These are phyloP conservation scores for Diprion similis DNA, from an alignment of 1,140 invertebrate genomes.

Conservation along the genomic window DNA sequence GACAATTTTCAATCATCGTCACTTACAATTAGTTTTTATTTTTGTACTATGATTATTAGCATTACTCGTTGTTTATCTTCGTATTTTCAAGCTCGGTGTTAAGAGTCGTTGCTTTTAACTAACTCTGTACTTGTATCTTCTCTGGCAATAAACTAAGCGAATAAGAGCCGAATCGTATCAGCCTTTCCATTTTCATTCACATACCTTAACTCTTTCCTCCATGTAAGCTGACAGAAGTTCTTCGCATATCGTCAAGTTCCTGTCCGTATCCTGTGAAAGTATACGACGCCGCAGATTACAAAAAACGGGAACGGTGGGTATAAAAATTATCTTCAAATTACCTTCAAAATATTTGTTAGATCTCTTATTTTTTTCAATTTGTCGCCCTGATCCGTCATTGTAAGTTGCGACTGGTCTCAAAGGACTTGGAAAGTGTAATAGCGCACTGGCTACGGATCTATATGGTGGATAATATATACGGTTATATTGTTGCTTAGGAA, in stretches of 20 bases:
- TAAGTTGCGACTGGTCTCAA: background rate
- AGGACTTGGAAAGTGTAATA: background rate
- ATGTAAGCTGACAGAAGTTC: conserved; percentile 44
- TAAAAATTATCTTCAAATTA: conserved; percentile 22
- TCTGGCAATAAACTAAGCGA: too few relatives aligned
- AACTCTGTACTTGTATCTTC: too few relatives aligned
- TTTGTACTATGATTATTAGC: too few relatives aligned
- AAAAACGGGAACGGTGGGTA: background rate
- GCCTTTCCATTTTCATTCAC: conserved; percentile 6
- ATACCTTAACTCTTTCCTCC: conserved; percentile 42
- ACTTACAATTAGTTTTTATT: too few relatives aligned
- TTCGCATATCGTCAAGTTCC: conserved; percentile 48
- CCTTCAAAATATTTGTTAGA: conserved; percentile 42
- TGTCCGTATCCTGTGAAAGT: conserved; percentile 42
- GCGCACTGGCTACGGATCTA: background rate
- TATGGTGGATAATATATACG: background rate
- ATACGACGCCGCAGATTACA: conserved; percentile 14
- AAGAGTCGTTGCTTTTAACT: too few relatives aligned
- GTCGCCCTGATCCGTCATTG: conserved; percentile 20
- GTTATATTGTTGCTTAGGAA: conserved; percentile 7
- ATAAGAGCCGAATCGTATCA: too few relatives aligned
- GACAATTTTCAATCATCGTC: too few relatives aligned
- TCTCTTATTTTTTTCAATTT: conserved; percentile 40
- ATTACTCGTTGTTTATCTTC: too few relatives aligned
- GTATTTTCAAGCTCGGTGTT: too few relatives aligned